phyloP scores from a whole-genome alignment of 2,113 vertebrate species.

The Cyprichromis sp. region DNA sequence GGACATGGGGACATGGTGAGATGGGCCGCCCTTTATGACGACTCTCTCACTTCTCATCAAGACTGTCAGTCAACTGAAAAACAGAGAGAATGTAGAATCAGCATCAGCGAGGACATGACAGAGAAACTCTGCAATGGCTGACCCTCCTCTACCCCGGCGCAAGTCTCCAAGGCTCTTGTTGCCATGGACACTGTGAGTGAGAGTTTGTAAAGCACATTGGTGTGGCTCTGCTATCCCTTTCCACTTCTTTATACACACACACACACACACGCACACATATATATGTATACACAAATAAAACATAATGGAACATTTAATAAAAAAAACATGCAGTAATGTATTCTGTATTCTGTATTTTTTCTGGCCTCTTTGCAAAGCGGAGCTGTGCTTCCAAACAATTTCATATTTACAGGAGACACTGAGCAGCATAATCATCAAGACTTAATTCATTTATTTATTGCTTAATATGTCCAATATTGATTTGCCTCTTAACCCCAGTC shows the following conservation, averaged over 20 bases:
- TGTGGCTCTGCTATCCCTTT: conserved; percentile 3
- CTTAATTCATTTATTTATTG: neutral
- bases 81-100: conserved; percentile 21
- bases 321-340: neutral
- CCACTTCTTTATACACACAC: neutral
- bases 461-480: neutral
- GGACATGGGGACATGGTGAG: neutral
- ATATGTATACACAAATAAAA: neutral
- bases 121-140: conserved; percentile 18
- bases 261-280: neutral
- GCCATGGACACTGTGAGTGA: conserved; percentile 55
- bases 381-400: neutral
- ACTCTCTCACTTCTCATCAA: neutral
- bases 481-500: neutral
- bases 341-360: neutral
- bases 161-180: conserved; percentile 43
- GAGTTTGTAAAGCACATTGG: neutral
- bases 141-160: conserved; percentile 16
- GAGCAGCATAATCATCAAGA: neutral
- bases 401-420: neutral
- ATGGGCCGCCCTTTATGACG: neutral
- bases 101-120: conserved; percentile 26
- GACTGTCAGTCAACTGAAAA: conserved; percentile 6
- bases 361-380: neutral
- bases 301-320: neutral